Conservation (phyloP, 1,140 invertebrate genomes). For the Dufourea novaeangliae region DNA sequence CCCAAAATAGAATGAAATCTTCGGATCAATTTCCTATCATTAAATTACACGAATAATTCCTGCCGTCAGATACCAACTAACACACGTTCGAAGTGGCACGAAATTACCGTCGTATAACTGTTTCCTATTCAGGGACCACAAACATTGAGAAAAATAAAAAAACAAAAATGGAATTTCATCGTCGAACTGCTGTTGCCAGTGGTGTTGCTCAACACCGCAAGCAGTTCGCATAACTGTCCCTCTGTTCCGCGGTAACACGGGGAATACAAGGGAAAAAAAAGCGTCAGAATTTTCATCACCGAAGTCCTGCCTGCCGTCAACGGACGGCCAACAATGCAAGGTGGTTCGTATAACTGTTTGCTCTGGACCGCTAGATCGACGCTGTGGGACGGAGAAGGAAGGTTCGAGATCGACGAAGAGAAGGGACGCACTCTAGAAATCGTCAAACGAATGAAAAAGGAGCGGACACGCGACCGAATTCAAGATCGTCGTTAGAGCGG, state of each 20-base stretch:
- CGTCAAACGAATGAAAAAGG: neutral
- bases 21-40: neutral
- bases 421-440: neutral
- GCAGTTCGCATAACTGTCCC: neutral
- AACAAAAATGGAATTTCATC: neutral
- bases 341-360: constrained; percentile 44
- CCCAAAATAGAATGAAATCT: no score
- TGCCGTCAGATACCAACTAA: no score
- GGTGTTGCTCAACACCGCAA: neutral
- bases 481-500: neutral
- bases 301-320: neutral
- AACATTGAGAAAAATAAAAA: neutral
- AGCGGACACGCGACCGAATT: neutral
- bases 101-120: neutral
- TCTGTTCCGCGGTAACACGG: no score
- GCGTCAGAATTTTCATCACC: constrained; percentile 3
- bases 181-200: neutral
- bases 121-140: neutral
- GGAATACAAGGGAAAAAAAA: neutral
- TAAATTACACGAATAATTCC: neutral
- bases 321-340: constrained; percentile 6
- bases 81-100: neutral
- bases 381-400: neutral
- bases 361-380: constrained; percentile 19
- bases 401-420: neutral